Evolutionary conservation across 2,113 vertebrate species (phyloP), one percentile per base, ranked within the genome.

Genomic region (Pleuronectes platessa): DNA sequence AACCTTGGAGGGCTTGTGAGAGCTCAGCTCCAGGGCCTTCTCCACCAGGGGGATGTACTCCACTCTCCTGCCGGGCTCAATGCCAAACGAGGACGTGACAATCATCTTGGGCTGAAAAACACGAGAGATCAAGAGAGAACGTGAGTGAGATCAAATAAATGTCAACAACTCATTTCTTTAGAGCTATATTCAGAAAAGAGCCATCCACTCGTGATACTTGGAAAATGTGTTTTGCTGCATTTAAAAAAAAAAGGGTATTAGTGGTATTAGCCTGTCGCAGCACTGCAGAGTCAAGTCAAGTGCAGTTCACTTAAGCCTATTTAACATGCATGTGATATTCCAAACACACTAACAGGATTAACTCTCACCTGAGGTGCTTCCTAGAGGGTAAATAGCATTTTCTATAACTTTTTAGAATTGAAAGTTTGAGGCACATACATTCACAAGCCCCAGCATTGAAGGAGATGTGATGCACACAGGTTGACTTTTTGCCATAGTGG

Each of bases 81-180:
- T 94, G 76, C 98, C 98, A 92, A 97, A 98, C 3, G 96, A 97
- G 65, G 97, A 96, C 7, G 97, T 99, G 49, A 97, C 95, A 62
- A 99, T 86, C 83, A 98, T 60, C 81, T 97, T 99, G 63, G 98
- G 98, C 98, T 99, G 86, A 61, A 88, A 65, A 76, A 73, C 23
- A 69, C 2, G 4, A 31, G 31, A 7, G 31, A 31, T 31, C 6
- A 31, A 31, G 31, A 81, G 26, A 53, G 45, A 66, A 63, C 40
- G 13, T 1, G 2, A 45, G 14, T 20, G 7, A 4, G 40, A 56
- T 14, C 5, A 59, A 73, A 11, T 55, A 75, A 2, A 65, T 45
- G 13, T 37, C 23, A 61, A 35, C 59, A 15, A 18, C 26, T 17
- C 24, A 7, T 5, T 49, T 49, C 17, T 15, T 49, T 49, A 17